Conservation (phyloP, 2,113 vertebrate genomes). For the Camelus dromedarius region DNA sequence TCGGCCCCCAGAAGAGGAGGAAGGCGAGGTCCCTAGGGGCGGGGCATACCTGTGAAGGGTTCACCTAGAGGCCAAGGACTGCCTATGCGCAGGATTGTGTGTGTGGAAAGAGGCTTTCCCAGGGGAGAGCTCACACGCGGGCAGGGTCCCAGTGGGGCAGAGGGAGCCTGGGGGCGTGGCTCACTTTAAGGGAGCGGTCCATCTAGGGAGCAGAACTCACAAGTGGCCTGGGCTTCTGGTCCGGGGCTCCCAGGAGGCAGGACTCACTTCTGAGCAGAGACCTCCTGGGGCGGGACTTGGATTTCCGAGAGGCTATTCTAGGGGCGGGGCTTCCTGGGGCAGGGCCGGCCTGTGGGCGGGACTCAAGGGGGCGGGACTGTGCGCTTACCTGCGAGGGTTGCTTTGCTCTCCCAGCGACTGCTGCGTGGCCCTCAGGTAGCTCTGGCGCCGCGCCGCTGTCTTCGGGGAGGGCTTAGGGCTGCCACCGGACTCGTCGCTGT, state of each 20-base stretch:
- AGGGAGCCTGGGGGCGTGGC: neutral
- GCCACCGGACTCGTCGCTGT: slow-evolving; percentile 97
- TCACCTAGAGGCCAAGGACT: neutral
- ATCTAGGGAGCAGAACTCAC: no score
- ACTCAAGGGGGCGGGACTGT: neutral
- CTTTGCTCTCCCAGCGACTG: slow-evolving; percentile 98
- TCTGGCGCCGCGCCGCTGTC: slow-evolving; percentile 96
- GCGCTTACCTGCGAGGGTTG: slow-evolving; percentile 95
- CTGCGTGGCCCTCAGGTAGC: slow-evolving; percentile 99
- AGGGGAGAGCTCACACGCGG: neutral
- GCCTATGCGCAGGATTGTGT: neutral
- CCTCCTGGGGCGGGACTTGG: no score
- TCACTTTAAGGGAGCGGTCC: neutral
- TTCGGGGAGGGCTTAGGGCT: slow-evolving; percentile 99
- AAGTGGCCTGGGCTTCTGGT: no score
- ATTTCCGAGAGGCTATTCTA: no score
- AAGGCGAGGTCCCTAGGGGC: neutral
- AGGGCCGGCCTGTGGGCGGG: neutral
- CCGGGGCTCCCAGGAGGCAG: no score
- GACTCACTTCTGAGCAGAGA: no score
- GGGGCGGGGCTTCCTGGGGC: neutral
- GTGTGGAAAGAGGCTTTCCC: neutral
- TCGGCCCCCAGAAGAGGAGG: neutral
- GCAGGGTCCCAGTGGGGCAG: neutral
- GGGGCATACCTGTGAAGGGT: neutral